Evolutionary conservation across 2,113 vertebrate species (phyloP).

Genomic region (Varanus komodoensis): DNA sequence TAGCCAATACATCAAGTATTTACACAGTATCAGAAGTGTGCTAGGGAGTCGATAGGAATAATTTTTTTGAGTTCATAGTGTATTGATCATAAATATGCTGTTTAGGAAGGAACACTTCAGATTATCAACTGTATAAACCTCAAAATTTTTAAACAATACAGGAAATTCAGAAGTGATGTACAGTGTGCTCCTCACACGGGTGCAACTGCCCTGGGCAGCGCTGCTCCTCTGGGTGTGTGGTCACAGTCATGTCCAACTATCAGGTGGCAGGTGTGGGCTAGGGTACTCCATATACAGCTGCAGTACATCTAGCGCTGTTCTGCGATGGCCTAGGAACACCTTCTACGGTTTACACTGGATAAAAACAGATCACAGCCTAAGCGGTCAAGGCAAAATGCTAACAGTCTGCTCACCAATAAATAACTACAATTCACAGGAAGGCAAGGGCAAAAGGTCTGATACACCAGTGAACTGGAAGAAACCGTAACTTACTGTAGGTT

Average conservation of each 20-base stretch:
- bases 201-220: not conserved
- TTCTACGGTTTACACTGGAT: not conserved
- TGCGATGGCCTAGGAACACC: not conserved
- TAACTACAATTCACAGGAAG: not conserved
- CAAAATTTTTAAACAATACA: not conserved
- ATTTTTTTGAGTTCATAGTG: slow-evolving; percentile 47
- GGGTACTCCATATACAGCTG: not conserved
- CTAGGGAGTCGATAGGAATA: slow-evolving; percentile 34
- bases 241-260: not conserved
- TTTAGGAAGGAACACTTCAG: slow-evolving; percentile 16
- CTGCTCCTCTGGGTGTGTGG: not conserved
- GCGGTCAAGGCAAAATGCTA: not conserved
- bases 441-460: not conserved
- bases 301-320: not conserved
- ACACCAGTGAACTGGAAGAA: not conserved
- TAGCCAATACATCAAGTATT: slow-evolving; percentile 59
- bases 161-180: not conserved
- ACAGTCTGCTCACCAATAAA: not conserved
- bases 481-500: not conserved
- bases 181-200: no score
- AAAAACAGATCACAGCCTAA: not conserved
- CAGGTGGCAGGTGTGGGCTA: not conserved
- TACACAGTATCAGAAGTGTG: slow-evolving; percentile 59
- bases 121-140: not conserved
- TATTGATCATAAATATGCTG: not conserved